These are phyloP conservation scores for Argyra leucocephala DNA, from an alignment of 2,888 invertebrate species.

Conservation along the genomic window DNA sequence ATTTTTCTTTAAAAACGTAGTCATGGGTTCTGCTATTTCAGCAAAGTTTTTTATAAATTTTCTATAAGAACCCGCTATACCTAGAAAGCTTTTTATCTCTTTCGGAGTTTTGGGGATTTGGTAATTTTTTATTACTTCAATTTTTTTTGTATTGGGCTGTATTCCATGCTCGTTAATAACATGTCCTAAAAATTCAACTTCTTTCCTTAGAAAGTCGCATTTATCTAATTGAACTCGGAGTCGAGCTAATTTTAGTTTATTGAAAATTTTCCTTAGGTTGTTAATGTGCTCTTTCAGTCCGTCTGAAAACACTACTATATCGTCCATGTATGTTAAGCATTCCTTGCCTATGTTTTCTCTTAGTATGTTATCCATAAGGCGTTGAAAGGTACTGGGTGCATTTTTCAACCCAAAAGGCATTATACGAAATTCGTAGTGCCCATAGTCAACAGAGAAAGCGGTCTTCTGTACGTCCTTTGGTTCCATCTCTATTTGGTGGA, in stretches of 20 bases:
- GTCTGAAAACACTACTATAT: conserved; percentile 25
- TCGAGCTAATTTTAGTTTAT: conserved; percentile 21
- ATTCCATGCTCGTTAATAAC: conserved; percentile 24
- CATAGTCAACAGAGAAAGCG: conserved; percentile 9
- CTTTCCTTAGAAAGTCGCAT: conserved; percentile 26
- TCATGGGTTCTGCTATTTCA: conserved; percentile 20
- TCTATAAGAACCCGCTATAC: conserved; percentile 21
- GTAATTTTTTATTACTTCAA: conserved; percentile 21
- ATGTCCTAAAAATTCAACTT: conserved; percentile 30
- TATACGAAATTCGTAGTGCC: conserved; percentile 15
- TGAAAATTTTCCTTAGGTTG: conserved; percentile 25
- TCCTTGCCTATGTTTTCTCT: conserved; percentile 25
- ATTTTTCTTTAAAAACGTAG: conserved; percentile 13
- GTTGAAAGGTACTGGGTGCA: conserved; percentile 15
- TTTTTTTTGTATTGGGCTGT: conserved; percentile 25
- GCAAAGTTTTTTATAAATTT: conserved; percentile 22
- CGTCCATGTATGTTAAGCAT: conserved; percentile 32
- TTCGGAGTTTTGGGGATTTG: conserved; percentile 18
- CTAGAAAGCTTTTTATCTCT: conserved; percentile 23
- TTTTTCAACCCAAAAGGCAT: conserved; percentile 17
- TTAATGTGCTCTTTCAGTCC: conserved; percentile 29
- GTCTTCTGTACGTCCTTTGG: conserved; percentile 3
- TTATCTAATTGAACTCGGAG: conserved; percentile 28
- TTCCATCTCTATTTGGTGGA: conserved; percentile 11
- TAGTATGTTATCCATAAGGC: conserved; percentile 27